Evolutionary conservation across 2,113 vertebrate species (phyloP).

Genomic region (Ia io): DNA sequence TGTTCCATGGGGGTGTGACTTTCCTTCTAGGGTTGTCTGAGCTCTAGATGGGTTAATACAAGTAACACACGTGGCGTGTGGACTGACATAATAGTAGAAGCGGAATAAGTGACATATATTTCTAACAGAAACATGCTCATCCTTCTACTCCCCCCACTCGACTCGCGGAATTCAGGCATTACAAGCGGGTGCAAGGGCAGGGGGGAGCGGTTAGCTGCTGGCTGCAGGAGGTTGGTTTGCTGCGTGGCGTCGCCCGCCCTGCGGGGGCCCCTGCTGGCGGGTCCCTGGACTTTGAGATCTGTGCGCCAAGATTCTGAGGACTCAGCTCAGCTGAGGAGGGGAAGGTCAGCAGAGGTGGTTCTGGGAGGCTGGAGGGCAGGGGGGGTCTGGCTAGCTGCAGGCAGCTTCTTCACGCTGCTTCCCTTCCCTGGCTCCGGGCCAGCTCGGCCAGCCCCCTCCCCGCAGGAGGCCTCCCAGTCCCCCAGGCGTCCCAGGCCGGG

Average conservation of each 20-base stretch:
- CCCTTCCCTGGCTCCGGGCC: slow-evolving; percentile 27
- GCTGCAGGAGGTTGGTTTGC: neutral
- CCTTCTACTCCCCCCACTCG: neutral
- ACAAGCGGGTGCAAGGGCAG: neutral
- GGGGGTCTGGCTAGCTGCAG: neutral
- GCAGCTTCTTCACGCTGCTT: neutral
- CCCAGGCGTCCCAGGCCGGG: neutral
- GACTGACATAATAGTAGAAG: neutral
- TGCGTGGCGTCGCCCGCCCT: neutral
- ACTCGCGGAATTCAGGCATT: neutral
- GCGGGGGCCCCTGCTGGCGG: slow-evolving; percentile 8
- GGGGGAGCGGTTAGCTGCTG: neutral
- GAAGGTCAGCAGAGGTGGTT: neutral
- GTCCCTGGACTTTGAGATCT: slow-evolving; percentile 54
- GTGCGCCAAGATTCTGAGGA: slow-evolving; percentile 20
- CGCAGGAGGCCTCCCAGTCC: slow-evolving; percentile 45
- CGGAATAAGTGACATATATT: neutral
- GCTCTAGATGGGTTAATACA: neutral
- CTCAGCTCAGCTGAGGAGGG: neutral
- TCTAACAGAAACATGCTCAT: neutral
- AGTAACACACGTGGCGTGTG: neutral
- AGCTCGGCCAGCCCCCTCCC: slow-evolving; percentile 34
- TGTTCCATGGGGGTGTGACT: neutral
- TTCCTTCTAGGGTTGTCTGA: neutral
- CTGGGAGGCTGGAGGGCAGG: neutral